Evolutionary conservation across 2,113 vertebrate species (phyloP), one percentile per base, ranked within the genome.

Genomic region (Brienomyrus brachyistius): DNA sequence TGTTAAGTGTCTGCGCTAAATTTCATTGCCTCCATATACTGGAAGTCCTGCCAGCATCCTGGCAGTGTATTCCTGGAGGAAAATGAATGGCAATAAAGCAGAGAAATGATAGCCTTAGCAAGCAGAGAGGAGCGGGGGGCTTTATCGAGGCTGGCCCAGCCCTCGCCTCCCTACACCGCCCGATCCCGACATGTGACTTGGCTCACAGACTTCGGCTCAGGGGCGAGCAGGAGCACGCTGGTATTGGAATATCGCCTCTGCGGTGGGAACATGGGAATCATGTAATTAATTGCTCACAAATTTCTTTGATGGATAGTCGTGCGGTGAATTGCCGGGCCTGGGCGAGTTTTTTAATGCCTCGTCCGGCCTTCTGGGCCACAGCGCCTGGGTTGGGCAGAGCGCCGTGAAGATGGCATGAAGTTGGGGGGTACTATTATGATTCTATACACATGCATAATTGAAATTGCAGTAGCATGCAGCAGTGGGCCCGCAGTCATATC

Each of bases 41-140:
- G 97, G 97, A 98, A 98, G 96, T 97, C 96, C 96, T 98, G 97
- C 97, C 97, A 98, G 98, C 98, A 97, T 97, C 97, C 97, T 97
- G 97, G 97, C 97, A 97, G 97, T 95, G 96, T 97, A 98, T 96
- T 98, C 98, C 98, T 98, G 93, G 96, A 97, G 98, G 98, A 97
- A 97, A 98, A 98, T 98, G 97, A 98, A 98, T 97, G 97, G 97
- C 97, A 98, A 97, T 99, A 98, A 98, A 98, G 96, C 96, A 97
- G 97, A 97, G 97, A 97, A 97, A 97, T 96, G 97, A 98, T 98
- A 94, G 95, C 94, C 95, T 94, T 91, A 95, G 96, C 95, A 96
- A 97, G 96, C 96, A 93, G 95, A 95, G 96, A 97, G 95, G 95
- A 97, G 96, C 96, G 94, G 92, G 94, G 40, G 95, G 94, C 96